Evolutionary conservation across 2,113 vertebrate genomes (phyloP).

Genomic region (Calyptomena viridis): DNA sequence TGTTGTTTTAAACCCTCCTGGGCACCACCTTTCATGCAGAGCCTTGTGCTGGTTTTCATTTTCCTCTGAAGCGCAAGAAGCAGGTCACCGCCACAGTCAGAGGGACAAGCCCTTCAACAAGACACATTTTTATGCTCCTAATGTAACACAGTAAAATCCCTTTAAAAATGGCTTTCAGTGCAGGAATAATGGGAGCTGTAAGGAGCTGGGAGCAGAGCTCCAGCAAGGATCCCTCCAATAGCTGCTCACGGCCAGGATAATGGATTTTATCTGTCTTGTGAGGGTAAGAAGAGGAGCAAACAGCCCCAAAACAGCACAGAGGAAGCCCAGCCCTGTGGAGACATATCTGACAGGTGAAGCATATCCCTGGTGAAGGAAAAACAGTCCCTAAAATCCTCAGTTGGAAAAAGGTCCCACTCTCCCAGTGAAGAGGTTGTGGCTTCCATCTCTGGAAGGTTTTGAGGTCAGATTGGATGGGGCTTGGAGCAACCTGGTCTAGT

Average conservation of each 20-base stretch:
- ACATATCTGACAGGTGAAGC: not conserved
- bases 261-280: not conserved
- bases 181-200: fast-evolving
- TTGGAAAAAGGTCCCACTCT: not conserved
- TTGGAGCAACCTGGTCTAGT: not conserved
- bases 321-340: not conserved
- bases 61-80: not conserved
- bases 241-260: fast-evolving
- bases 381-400: not conserved
- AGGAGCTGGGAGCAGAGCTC: not conserved
- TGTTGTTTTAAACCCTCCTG: not conserved
- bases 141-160: not conserved
- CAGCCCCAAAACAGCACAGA: not conserved
- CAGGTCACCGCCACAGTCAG: not conserved
- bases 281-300: not conserved
- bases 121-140: not conserved
- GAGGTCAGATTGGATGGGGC: not conserved
- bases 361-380: not conserved
- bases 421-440: not conserved
- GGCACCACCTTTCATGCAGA: not conserved
- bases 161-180: not conserved
- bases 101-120: not conserved
- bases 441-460: not conserved
- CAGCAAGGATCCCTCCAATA: not conserved
- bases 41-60: not conserved